Evolutionary conservation across 2,888 invertebrate genomes (phyloP), one percentile per base, ranked within the genome.

Genomic region (Hyppa rectilinea): DNA sequence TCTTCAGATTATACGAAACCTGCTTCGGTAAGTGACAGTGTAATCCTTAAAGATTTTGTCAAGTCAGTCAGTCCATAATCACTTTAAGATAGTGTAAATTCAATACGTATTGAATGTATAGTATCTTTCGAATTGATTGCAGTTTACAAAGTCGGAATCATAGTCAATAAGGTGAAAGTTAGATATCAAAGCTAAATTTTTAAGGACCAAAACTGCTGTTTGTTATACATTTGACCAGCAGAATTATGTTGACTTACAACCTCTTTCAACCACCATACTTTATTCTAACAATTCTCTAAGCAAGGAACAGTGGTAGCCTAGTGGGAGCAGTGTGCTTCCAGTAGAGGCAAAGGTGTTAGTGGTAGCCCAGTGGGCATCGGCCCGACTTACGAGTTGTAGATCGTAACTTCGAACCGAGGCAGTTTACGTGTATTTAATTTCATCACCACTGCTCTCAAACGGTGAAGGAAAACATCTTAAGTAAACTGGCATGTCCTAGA

Each of bases 21-120:
- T 58, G 95, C 96, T 85, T 97, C 97, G 95, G 97, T 97, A 90
- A 97, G 97, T 86, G 34, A 45, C 36, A 61, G 6, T 3, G 0
- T 72, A 36, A 50, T 50, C 34, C 29, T 61, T 2, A 6, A 61
- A 61, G 31, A 49, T 55, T 55, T 71, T 29, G 38, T 31, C 4
- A n/a, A 53, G 52, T 38, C 26, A 38, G 7, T 23, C 17, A 17
- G 47, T 26, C 23, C 7, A 17, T 40, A 29, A 31, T 23, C 14
- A 26, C 36, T 47, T 29, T 2, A 34, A 47, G 38, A 47, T 26
- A 63, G 4, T 20, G 14, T n/a, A 2, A n/a, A 23, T 43, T 52
- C 17, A 52, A 20, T n/a, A 26, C 26, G 43, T 14, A n/a, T 17
- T 26, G 72, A 49, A 40, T 20, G 7, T 61, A n/a, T n/a, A n/a